Conservation (phyloP, 2,797 vertebrate species). For the Rhinatrema bivittatum region DNA sequence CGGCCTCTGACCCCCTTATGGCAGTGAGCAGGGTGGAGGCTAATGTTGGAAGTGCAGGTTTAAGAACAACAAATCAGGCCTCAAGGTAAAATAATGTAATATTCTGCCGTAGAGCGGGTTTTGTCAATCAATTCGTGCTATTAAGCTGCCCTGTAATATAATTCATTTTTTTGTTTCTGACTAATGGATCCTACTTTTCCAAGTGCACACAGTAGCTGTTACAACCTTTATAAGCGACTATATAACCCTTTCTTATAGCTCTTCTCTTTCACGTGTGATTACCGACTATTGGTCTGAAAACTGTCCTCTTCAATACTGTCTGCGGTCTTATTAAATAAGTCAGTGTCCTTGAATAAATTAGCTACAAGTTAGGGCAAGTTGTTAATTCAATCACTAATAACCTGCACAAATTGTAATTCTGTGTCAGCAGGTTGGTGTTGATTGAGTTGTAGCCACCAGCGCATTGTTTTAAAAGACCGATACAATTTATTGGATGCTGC, state of each 20-base stretch:
- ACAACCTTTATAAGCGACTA: background rate
- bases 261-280: background rate
- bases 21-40: too few relatives aligned
- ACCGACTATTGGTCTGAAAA: constrained; percentile 12
- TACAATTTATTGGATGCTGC: constrained; percentile 50
- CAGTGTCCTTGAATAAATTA: constrained; percentile 55
- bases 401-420: constrained; percentile 55
- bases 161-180: rapidly evolving
- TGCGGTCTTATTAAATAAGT: constrained; percentile 32
- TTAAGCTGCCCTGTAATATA: background rate
- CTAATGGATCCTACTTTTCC: background rate
- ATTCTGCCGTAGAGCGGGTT: too few relatives aligned
- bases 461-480: constrained; percentile 60
- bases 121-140: too few relatives aligned
- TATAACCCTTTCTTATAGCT: background rate
- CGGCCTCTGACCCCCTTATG: too few relatives aligned
- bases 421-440: constrained; percentile 63
- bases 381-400: constrained; percentile 63
- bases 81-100: too few relatives aligned
- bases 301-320: constrained; percentile 20
- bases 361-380: constrained; percentile 64
- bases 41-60: too few relatives aligned
- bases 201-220: background rate
- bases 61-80: too few relatives aligned
- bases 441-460: constrained; percentile 53